Conservation (phyloP, 2,888 invertebrate species). For the Cremastinae sp. region DNA sequence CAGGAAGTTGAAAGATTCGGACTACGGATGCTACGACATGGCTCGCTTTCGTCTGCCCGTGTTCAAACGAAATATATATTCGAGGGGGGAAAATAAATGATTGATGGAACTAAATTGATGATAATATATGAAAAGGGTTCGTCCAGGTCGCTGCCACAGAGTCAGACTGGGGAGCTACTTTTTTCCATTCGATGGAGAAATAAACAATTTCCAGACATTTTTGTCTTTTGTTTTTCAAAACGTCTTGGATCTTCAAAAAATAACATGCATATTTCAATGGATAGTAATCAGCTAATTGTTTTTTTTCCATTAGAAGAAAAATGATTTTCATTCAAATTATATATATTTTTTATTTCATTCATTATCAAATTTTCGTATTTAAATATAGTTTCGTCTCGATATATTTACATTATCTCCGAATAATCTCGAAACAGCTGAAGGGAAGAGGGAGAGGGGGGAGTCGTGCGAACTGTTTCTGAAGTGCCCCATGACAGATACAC, state of each 20-base stretch:
- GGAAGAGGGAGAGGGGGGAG: too few species aligned
- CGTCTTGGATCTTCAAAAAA: not conserved
- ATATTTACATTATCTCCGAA: too few species aligned
- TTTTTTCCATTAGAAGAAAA: too few species aligned
- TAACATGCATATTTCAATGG: too few species aligned
- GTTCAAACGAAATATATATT: conserved; percentile 55
- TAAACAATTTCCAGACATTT: not conserved
- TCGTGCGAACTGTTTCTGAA: too few species aligned
- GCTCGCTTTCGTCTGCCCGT: conserved; percentile 14
- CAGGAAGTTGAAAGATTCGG: conserved; percentile 6
- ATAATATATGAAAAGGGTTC: conserved; percentile 60
- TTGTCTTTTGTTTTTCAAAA: conserved; percentile 5
- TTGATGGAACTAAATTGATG: conserved; percentile 66
- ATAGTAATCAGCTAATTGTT: too few species aligned
- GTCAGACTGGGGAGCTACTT: too few species aligned
- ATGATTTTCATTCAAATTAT: not conserved
- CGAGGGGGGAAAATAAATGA: conserved; percentile 61
- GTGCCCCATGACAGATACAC: too few species aligned
- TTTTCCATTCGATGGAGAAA: conserved; percentile 6
- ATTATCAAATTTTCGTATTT: too few species aligned
- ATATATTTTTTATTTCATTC: conserved; percentile 13
- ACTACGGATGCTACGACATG: conserved; percentile 4
- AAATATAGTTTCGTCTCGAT: too few species aligned
- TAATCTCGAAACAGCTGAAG: too few species aligned
- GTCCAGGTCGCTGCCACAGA: not conserved